phyloP scores from a whole-genome alignment of 2,113 vertebrate genomes.

The Catharus minimus region DNA sequence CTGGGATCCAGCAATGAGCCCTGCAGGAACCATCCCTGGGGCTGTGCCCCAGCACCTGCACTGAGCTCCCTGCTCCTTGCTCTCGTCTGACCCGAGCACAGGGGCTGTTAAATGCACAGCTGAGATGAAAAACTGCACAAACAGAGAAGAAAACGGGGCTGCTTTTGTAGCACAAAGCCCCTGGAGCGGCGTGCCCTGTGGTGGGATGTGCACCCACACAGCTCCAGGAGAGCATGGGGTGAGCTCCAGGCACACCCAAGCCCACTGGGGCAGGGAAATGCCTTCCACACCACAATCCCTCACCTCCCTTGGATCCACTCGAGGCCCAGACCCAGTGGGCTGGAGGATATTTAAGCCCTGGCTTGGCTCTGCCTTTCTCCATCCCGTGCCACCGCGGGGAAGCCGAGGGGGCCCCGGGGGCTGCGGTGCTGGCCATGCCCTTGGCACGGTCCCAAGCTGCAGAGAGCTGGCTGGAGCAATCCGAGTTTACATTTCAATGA shows the following conservation, averaged over 20 bases:
- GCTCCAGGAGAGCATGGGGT: rapidly evolving
- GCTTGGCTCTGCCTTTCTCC: neutral
- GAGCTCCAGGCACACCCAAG: rapidly evolving
- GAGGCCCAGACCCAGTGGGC: neutral
- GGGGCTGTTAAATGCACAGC: neutral
- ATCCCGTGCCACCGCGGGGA: rapidly evolving
- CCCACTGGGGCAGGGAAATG: rapidly evolving
- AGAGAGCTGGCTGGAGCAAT: neutral
- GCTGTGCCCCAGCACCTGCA: neutral
- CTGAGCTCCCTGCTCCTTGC: neutral
- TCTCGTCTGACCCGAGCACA: neutral
- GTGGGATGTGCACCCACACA: rapidly evolving
- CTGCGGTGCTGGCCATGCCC: neutral
- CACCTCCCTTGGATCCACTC: neutral
- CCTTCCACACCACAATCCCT: neutral
- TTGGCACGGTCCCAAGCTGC: neutral
- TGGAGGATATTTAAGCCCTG: too few species aligned
- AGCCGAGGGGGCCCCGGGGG: neutral
- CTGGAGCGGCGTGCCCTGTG: rapidly evolving
- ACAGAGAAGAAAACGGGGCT: neutral
- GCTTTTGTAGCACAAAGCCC: neutral
- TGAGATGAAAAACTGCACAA: neutral
- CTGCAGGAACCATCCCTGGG: neutral
- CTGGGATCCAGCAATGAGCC: neutral
- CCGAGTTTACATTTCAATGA: neutral